A percentile compares a stretch with the other conserved stretches of the same genome.
Evolutionary conservation across 2,888 invertebrate species (phyloP).

Genomic region (Branchinecta sandiegonensis): DNA sequence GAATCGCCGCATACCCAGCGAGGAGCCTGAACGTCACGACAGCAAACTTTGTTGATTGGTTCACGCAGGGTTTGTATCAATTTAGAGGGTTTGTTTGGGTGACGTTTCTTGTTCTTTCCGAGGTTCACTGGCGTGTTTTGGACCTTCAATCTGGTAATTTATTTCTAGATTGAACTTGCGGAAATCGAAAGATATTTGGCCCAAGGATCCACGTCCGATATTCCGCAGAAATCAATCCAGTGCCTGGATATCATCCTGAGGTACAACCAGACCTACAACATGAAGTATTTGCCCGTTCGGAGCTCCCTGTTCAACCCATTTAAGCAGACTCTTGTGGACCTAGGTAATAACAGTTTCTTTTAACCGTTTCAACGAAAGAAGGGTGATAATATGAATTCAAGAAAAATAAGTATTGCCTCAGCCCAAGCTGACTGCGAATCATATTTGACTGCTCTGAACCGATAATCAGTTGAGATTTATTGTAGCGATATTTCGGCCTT

Average conservation of each 20-base stretch:
- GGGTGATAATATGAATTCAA: too few relatives aligned
- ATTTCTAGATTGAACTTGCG: conserved; percentile 17
- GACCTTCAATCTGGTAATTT: not conserved
- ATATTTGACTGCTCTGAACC: too few relatives aligned
- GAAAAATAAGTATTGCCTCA: too few relatives aligned
- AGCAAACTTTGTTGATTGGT: too few relatives aligned
- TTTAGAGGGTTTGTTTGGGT: not conserved
- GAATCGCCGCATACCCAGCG: too few relatives aligned
- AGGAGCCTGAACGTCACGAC: too few relatives aligned
- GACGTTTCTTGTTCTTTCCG: too few relatives aligned
- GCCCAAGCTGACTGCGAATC: too few relatives aligned
- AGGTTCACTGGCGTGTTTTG: not conserved
- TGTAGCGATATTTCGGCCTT: too few relatives aligned
- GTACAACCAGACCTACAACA: conserved; percentile 43
- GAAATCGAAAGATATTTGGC: conserved; percentile 19
- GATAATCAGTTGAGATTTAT: too few relatives aligned
- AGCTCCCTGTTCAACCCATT: not conserved
- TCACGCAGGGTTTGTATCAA: not conserved
- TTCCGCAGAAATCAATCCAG: conserved; percentile 49
- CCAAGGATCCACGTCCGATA: conserved; percentile 34
- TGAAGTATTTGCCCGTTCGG: conserved; percentile 35
- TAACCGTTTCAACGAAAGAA: not conserved
- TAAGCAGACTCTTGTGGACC: not conserved
- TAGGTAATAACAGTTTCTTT: conserved; percentile 1
- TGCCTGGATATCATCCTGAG: conserved; percentile 72